Evolutionary conservation across 2,888 invertebrate genomes (phyloP), one percentile per base, ranked within the genome.

Genomic region (Urechis unicinctus): DNA sequence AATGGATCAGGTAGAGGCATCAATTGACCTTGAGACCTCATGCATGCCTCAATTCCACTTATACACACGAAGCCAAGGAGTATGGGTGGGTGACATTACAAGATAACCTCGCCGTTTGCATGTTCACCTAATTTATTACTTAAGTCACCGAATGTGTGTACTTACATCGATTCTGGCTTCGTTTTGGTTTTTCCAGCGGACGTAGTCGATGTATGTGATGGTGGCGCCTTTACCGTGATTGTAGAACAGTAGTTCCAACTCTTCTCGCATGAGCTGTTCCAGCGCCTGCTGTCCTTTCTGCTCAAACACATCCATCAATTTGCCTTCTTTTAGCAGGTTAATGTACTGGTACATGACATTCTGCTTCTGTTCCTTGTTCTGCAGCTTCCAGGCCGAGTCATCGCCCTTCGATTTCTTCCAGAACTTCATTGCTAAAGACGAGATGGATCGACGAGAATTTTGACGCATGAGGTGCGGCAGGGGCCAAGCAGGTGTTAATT

Each of bases 121-220:
- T n/a, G 21, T 45, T 45, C 21, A 45, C 45, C 9, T 21, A 45
- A 45, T n/a, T 45, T 45, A 9, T n/a, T 9, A 45, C 22, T 22
- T 26, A 22, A 48, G 28, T 28, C 25, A 36, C 17, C 17, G 9
- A 36, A 36, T 36, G n/a, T n/a, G n/a, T n/a, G 28, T 6, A 28
- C 66, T 60, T 59, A 71, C 70, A 59, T 60, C 62, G 55, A 61
- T 59, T 54, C 65, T 67, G 31, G 67, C 89, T 78, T 53, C 91
- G 81, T 13, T 93, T 90, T 59, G 92, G 78, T 74, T 90, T 88
- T 0, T 89, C 88, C 72, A 96, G 86, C 0, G 65, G n/a, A 71
- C 54, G 53, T 67, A 72, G n/a, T 74, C 74, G 24, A 61, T 36
- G 52, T 67, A 66, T 2, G 63, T 65, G 24, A 76, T 61, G 1